These are phyloP conservation scores for Gymnodraco acuticeps DNA, from an alignment of 2,797 vertebrate genomes.

Conservation along the genomic window DNA sequence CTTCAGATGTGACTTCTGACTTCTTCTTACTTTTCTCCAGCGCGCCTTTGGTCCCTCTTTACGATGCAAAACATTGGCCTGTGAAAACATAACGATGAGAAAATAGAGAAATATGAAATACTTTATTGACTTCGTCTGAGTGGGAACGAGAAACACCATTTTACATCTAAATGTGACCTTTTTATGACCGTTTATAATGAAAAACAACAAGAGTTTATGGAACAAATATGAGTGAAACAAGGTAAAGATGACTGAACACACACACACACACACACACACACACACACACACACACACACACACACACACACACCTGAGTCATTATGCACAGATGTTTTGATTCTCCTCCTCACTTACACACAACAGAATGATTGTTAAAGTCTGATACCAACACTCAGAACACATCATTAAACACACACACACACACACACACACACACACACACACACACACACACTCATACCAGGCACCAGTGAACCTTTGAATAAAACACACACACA, in stretches of 20 bases:
- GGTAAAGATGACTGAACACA: background rate
- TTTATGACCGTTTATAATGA: constrained; percentile 19
- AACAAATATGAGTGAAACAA: constrained; percentile 6
- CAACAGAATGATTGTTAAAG: constrained; percentile 21
- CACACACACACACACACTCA: no score
- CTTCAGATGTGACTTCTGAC: background rate
- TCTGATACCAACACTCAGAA: constrained; percentile 40
- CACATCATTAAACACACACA: constrained; percentile 32
- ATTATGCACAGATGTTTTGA: constrained; percentile 52
- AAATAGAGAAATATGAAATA: background rate
- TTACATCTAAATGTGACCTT: constrained; percentile 12
- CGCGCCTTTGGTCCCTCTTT: background rate
- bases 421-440: background rate
- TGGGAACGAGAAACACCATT: no score
- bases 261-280: constrained; percentile 11
- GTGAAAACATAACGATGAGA: background rate
- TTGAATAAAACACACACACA: constrained; percentile 3
- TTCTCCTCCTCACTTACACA: constrained; percentile 12
- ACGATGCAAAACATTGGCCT: no score
- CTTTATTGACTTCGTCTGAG: background rate
- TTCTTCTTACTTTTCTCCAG: background rate
- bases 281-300: constrained; percentile 7
- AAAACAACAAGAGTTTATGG: background rate
- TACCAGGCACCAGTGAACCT: no score
- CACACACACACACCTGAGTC: constrained; percentile 1